A percentile compares a stretch with the other conserved stretches of the same genome.
Conservation (phyloP, 2,113 vertebrate genomes). For the Gavia stellata region DNA sequence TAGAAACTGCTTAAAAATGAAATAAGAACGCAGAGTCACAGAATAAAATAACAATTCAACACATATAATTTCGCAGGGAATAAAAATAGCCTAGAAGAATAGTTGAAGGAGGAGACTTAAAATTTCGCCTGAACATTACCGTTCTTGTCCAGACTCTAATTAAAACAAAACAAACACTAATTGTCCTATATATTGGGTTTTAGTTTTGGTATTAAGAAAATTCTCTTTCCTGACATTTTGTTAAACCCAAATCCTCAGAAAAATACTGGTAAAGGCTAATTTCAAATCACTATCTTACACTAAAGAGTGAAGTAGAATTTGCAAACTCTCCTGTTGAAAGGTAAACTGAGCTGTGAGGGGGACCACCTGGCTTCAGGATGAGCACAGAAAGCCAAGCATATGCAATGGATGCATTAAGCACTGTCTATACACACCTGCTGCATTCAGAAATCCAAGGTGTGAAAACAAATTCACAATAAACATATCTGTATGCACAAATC, state of each 20-base stretch:
- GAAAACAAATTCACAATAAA: background rate
- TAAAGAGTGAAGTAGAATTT: background rate
- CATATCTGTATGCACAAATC: background rate
- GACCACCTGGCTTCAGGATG: background rate
- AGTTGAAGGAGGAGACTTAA: background rate
- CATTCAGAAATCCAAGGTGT: background rate
- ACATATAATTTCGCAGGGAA: background rate
- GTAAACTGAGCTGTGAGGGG: background rate
- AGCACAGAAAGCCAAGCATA: background rate
- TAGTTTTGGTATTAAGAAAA: background rate
- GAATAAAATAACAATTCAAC: background rate
- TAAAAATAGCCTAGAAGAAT: background rate
- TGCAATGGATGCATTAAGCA: background rate
- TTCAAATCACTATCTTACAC: background rate
- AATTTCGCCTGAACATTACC: background rate
- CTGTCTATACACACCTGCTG: background rate
- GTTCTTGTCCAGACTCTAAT: background rate
- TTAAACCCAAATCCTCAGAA: background rate
- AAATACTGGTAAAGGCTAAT: background rate
- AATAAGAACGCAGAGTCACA: background rate
- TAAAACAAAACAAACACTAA: background rate
- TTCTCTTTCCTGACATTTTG: background rate
- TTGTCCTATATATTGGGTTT: background rate
- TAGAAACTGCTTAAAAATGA: background rate
- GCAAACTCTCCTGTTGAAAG: background rate